Conservation (phyloP, 2,888 invertebrate genomes). For the Trimorus sp. region DNA sequence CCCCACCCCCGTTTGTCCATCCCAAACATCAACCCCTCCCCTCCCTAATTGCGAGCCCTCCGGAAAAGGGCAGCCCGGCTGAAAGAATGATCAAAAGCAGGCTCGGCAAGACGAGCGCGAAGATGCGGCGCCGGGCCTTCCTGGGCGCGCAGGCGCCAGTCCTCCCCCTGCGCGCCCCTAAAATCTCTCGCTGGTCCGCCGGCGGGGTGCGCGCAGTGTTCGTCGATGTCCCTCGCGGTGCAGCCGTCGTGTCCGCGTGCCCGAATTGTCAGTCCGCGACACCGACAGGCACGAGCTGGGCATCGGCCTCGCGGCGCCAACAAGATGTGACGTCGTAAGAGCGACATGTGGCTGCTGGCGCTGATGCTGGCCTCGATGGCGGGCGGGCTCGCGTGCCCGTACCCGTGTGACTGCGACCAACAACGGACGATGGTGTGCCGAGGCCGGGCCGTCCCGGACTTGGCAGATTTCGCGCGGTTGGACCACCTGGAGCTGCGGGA, state of each 20-base stretch:
- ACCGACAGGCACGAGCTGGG: slow-evolving; percentile 23
- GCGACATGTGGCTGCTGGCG: slow-evolving; percentile 76
- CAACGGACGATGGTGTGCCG: slow-evolving; percentile 67
- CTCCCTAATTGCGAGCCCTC: too few species aligned
- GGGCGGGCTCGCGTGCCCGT: slow-evolving; percentile 78
- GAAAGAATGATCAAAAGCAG: slow-evolving; percentile 30
- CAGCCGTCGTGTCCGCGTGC: not conserved
- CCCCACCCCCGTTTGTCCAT: too few species aligned
- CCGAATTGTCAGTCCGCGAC: too few species aligned
- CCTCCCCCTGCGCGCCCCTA: too few species aligned
- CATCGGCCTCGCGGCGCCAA: slow-evolving; percentile 15
- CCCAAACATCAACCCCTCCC: too few species aligned
- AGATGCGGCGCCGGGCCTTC: slow-evolving; percentile 75
- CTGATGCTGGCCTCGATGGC: slow-evolving; percentile 79
- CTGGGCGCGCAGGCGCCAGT: slow-evolving; percentile 68
- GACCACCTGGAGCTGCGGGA: slow-evolving; percentile 68
- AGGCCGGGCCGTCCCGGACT: slow-evolving; percentile 63
- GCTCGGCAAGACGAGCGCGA: slow-evolving; percentile 26
- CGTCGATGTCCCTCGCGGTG: slow-evolving; percentile 75
- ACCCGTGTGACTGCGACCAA: slow-evolving; percentile 74
- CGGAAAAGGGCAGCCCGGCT: too few species aligned
- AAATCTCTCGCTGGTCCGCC: too few species aligned
- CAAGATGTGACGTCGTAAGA: slow-evolving; percentile 66
- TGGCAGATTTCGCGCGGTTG: slow-evolving; percentile 54
- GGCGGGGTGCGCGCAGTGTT: slow-evolving; percentile 73